Evolutionary conservation across 2,888 invertebrate genomes (phyloP).

Genomic region (Phlogophora meticulosa): DNA sequence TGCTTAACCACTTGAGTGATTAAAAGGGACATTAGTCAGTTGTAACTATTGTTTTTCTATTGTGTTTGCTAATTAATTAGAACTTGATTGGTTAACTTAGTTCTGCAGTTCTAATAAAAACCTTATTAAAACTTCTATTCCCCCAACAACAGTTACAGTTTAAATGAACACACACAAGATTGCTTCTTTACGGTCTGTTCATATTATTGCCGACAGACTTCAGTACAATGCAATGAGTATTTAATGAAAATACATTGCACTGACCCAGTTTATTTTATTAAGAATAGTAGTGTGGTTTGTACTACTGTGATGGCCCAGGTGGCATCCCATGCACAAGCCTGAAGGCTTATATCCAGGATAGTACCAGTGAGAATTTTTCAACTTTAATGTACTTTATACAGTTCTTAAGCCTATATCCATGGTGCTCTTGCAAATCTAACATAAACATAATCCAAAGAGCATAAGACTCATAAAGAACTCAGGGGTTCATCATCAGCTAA

Average conservation of each 20-base stretch:
- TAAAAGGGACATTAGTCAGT: too few species aligned
- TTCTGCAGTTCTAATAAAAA: background rate
- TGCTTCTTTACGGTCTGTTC: constrained; percentile 17
- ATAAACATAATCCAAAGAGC: too few species aligned
- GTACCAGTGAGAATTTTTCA: too few species aligned
- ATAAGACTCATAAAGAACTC: too few species aligned
- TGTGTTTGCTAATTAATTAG: background rate
- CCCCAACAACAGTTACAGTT: background rate
- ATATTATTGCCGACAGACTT: constrained; percentile 10
- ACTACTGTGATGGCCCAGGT: background rate
- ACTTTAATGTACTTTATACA: too few species aligned
- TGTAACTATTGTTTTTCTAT: too few species aligned
- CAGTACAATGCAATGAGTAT: constrained; percentile 39
- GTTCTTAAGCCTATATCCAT: too few species aligned
- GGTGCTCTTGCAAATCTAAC: too few species aligned
- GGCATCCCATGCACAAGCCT: too few species aligned
- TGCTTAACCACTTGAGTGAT: too few species aligned
- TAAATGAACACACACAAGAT: background rate
- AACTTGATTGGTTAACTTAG: background rate
- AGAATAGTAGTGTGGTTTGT: constrained; percentile 31
- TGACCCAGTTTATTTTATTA: constrained; percentile 55
- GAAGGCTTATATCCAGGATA: too few species aligned
- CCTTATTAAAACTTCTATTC: background rate
- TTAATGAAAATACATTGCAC: constrained; percentile 53
- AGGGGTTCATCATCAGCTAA: too few species aligned